Percentiles rank a stretch among this genome's conserved stretches.
phyloP scores from a whole-genome alignment of 23 tunicate species.

The Ascidia mentula region DNA sequence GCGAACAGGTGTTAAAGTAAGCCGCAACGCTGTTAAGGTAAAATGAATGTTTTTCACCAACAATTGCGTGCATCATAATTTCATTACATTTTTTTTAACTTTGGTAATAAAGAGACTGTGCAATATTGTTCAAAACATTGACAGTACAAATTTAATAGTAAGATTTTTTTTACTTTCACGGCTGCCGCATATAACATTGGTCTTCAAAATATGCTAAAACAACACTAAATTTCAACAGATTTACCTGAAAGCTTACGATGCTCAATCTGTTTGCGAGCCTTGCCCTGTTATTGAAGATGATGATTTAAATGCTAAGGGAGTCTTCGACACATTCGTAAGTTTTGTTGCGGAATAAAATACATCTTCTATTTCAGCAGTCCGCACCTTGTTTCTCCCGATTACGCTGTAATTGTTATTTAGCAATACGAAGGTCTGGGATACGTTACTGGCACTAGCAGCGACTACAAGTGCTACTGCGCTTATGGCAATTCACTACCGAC shows the following conservation, averaged over 20 bases:
- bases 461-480: conserved; percentile 71
- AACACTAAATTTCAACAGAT: not conserved
- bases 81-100: no score
- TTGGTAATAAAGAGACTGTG: no score
- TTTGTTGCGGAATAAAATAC: not conserved
- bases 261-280: conserved; percentile 18
- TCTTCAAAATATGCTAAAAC: not conserved
- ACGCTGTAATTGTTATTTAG: conserved; percentile 16
- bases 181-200: no score
- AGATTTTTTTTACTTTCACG: no score
- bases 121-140: no score
- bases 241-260: conserved; percentile 30
- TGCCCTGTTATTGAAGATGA: conserved; percentile 1
- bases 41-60: no score
- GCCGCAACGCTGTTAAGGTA: no score
- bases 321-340: conserved; percentile 13
- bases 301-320: not conserved
- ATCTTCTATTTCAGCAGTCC: not conserved
- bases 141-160: no score
- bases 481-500: conserved; percentile 25
- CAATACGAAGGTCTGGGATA: conserved; percentile 38
- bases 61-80: no score
- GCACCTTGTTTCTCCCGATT: no score
- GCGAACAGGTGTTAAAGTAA: no score
- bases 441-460: conserved; percentile 73